A percentile compares a stretch with the other conserved stretches of the same genome.
These are phyloP conservation scores for Nomada ferruginata DNA, from an alignment of 2,888 invertebrate genomes.

Conservation along the genomic window DNA sequence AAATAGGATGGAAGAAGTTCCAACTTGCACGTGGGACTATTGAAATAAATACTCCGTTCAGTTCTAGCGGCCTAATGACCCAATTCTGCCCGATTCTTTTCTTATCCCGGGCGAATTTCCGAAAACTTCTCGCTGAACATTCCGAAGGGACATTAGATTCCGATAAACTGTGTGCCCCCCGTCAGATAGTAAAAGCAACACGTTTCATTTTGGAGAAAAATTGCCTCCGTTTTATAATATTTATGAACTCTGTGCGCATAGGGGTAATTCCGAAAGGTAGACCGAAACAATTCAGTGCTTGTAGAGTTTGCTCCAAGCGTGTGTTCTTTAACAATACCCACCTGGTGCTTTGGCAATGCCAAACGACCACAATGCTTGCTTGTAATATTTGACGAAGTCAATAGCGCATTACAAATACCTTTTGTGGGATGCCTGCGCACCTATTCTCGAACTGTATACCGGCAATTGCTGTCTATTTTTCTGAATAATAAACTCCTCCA, in stretches of 20 bases:
- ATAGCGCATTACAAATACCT: constrained; percentile 75
- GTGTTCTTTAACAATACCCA: constrained; percentile 58
- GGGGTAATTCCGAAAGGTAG: constrained; percentile 16
- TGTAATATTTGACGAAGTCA: constrained; percentile 77
- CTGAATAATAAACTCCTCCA: too few relatives aligned
- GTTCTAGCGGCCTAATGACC: constrained; percentile 53
- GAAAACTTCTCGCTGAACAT: not conserved
- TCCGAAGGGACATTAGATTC: too few relatives aligned
- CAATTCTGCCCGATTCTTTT: constrained; percentile 32
- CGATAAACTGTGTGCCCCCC: too few relatives aligned
- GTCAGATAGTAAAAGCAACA: too few relatives aligned
- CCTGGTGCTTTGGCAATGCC: constrained; percentile 69
- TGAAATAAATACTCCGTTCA: constrained; percentile 35
- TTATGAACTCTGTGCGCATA: constrained; percentile 4
- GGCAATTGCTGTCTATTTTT: not conserved
- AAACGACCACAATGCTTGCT: constrained; percentile 61
- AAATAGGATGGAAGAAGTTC: constrained; percentile 61
- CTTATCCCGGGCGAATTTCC: not conserved
- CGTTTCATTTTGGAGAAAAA: not conserved
- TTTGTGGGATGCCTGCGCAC: constrained; percentile 31
- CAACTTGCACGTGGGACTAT: constrained; percentile 46
- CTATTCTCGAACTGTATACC: not conserved
- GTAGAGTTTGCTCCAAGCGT: constrained; percentile 53
- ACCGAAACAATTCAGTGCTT: constrained; percentile 49
- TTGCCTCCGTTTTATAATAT: constrained; percentile 38